Base-by-base conservation (phyloP, 2,888 invertebrate genomes). In the Pandemis cinnamomeana region DNA sequence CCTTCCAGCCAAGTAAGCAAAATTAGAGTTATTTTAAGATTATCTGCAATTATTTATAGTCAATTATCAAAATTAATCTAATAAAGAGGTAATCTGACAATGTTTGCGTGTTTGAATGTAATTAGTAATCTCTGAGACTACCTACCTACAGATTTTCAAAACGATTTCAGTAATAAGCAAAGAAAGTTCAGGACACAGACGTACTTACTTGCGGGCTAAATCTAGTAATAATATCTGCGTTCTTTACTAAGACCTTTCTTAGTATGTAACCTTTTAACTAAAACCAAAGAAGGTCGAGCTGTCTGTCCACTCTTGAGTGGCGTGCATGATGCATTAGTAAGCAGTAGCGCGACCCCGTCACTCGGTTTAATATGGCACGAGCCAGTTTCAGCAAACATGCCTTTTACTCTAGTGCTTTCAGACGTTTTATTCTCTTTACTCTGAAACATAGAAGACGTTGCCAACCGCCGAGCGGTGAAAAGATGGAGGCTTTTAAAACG, bases 251-350 rank as follows among this genome's bases (percentile, higher is more conserved):
- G 6, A 51, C n/a, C 1, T 13, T n/a, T 7, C 13, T 13, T 51
- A n/a, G n/a, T 8, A 8, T 10, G 58, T 6, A 11, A 60, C n/a
- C 41, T 27, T 63, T 20, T 51, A 15, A 66, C 42, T 42, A 42
- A 55, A 42, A 42, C 27, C 58, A 27, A 41, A 64, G 63, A 55
- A 64, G 20, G 67, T 0, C 41, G 51, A 11, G 60, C 20, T 64
- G 64, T 70, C 51, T 68, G 68, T 70, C 51, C 71, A 75, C 64
- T 69, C 67, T 61, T 66, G 62, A 60, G 55, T 66, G 63, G 66
- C 68, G 62, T 71, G 68, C 61, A 60, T 76, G 72, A 77, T 78
- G 78, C 77, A 79, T 80, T 80, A 79, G 75, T 79, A 77, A 79
- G 73, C 72, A 78, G 78, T 67, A 72, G 63, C 27, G 71, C 76